Percentiles rank a stretch among this genome's conserved stretches.
These are phyloP conservation scores for Muraenolepis orangiensis DNA, from an alignment of 2,797 vertebrate species.

Conservation along the genomic window DNA sequence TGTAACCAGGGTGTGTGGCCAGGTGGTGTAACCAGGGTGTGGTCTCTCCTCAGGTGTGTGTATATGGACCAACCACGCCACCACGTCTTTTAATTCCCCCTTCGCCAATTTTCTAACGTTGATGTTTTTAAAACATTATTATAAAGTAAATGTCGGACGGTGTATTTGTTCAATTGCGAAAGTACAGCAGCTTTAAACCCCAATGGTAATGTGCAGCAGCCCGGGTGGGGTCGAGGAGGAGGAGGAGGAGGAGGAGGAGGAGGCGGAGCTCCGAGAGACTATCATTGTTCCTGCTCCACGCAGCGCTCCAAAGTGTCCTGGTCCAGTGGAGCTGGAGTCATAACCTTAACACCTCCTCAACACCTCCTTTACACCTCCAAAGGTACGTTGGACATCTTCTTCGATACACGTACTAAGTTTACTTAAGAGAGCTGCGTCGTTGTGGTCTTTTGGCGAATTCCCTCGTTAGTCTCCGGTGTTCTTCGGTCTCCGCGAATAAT, in stretches of 20 bases:
- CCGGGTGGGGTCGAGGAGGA: slow-evolving; percentile 51
- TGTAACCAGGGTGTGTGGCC: slow-evolving; percentile 62
- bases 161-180: background rate
- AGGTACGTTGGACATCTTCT: no score
- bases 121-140: background rate
- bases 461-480: background rate
- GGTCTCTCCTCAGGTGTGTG: slow-evolving; percentile 50
- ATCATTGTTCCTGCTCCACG: slow-evolving; percentile 48
- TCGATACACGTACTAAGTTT: background rate
- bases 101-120: background rate
- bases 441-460: background rate
- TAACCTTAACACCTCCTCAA: slow-evolving; percentile 2
- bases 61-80: background rate
- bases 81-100: background rate
- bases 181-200: background rate
- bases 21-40: slow-evolving; percentile 61
- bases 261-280: slow-evolving; percentile 56
- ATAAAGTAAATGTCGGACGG: background rate
- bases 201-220: background rate
- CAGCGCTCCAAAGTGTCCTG: slow-evolving; percentile 28
- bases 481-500: background rate
- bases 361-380: background rate
- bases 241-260: slow-evolving; percentile 44
- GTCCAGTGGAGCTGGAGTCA: slow-evolving; percentile 28
- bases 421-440: background rate